A percentile compares a stretch with the other conserved stretches of the same genome.
Conservation (phyloP, 2,113 vertebrate species). For the Corydoras maculifer region DNA sequence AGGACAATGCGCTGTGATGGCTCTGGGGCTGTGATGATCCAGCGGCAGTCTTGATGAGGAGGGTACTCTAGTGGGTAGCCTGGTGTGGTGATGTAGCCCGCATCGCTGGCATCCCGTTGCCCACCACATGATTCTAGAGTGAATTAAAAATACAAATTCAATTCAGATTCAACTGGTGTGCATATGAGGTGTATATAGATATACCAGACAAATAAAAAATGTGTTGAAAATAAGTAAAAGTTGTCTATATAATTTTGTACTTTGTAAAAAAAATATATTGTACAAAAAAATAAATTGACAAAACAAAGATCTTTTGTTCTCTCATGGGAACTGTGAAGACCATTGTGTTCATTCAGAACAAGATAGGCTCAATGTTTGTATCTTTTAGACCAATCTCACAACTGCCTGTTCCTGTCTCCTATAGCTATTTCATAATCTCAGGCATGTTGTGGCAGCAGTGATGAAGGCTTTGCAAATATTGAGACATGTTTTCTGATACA, state of each 20-base stretch:
- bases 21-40: constrained; percentile 89
- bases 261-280: no score
- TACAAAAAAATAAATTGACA: neutral
- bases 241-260: no score
- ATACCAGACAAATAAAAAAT: no score
- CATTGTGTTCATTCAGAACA: neutral
- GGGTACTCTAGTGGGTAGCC: constrained; percentile 96
- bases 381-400: neutral
- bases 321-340: neutral
- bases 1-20: constrained; percentile 92
- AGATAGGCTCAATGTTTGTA: constrained; percentile 3
- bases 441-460: constrained; percentile 36
- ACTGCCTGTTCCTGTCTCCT: neutral
- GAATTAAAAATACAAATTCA: constrained; percentile 5
- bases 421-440: neutral
- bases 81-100: constrained; percentile 94
- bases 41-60: constrained; percentile 92
- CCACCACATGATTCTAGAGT: constrained; percentile 76
- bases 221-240: no score
- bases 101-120: constrained; percentile 82
- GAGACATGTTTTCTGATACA: constrained; percentile 35
- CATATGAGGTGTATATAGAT: no score
- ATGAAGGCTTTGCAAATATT: constrained; percentile 36
- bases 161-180: no score
- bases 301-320: neutral